Percentiles rank a stretch among this genome's conserved stretches.
Conservation (phyloP, 1,140 invertebrate species). For the Atopsyche davidsoni region DNA sequence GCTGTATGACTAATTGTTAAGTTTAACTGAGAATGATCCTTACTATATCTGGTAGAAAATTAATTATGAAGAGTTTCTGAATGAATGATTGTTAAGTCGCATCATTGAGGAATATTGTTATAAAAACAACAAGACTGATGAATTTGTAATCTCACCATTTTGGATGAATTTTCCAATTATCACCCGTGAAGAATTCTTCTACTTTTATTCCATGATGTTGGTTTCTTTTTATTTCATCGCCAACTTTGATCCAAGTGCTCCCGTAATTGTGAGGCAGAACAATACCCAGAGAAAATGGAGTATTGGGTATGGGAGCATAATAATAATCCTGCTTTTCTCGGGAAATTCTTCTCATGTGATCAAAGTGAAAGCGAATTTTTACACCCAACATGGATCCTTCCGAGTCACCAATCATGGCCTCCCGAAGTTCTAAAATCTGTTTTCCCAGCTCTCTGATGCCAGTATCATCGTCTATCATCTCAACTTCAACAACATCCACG, state of each 20-base stretch:
- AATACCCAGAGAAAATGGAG: slow-evolving; percentile 80
- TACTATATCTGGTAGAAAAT: neutral
- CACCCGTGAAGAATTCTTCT: slow-evolving; percentile 59
- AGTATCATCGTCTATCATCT: slow-evolving; percentile 70
- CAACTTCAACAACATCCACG: slow-evolving; percentile 91
- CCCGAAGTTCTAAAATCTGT: slow-evolving; percentile 54
- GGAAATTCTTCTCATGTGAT: slow-evolving; percentile 74
- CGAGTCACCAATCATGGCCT: slow-evolving; percentile 66
- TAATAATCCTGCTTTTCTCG: slow-evolving; percentile 79
- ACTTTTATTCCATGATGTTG: slow-evolving; percentile 60
- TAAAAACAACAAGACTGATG: too few species aligned
- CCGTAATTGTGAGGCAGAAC: slow-evolving; percentile 74
- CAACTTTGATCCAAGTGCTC: slow-evolving; percentile 67
- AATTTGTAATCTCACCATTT: slow-evolving; percentile 59
- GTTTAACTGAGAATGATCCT: neutral
- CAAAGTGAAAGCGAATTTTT: slow-evolving; percentile 72
- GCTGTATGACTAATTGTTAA: too few species aligned
- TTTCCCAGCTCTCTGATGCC: slow-evolving; percentile 44
- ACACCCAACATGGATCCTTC: slow-evolving; percentile 59
- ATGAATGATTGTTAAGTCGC: too few species aligned
- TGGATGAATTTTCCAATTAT: slow-evolving; percentile 80
- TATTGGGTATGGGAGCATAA: slow-evolving; percentile 70
- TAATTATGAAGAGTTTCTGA: neutral
- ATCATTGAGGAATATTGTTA: too few species aligned
- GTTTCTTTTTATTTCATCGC: slow-evolving; percentile 62